Percentiles rank a stretch among this genome's conserved stretches.
Evolutionary conservation across 2,797 vertebrate species (phyloP).

Genomic region (Anabas testudineus): DNA sequence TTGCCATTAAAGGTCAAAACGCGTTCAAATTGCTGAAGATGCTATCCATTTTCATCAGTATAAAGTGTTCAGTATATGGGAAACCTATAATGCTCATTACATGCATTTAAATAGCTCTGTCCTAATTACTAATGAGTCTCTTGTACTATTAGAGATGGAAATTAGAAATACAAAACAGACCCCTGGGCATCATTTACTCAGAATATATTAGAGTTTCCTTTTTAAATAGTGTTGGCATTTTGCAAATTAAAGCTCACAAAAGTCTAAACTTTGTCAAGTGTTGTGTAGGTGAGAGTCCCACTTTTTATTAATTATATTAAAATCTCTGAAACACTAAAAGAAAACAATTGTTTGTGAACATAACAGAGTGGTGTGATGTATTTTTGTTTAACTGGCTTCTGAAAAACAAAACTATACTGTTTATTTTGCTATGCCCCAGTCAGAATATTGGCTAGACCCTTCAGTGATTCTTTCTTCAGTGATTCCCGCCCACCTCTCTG

Average conservation of each 20-base stretch:
- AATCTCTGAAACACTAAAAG: constrained; percentile 34
- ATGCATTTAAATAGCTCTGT: constrained; percentile 78
- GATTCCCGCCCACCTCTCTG: constrained; percentile 87
- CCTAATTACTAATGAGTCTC: constrained; percentile 84
- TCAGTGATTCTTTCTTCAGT: constrained; percentile 83
- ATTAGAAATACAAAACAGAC: constrained; percentile 84
- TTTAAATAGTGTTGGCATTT: constrained; percentile 57
- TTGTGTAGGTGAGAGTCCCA: constrained; percentile 3
- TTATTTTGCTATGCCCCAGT: constrained; percentile 81
- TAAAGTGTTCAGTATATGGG: constrained; percentile 62
- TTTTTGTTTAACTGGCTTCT: constrained; percentile 69
- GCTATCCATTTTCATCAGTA: constrained; percentile 67
- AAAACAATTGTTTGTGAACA: constrained; percentile 64
- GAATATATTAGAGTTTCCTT: constrained; percentile 74
- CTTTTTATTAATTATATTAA: constrained; percentile 41
- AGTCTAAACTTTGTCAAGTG: constrained; percentile 49
- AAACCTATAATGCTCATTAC: constrained; percentile 81
- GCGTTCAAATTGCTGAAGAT: constrained; percentile 78
- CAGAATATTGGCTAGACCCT: constrained; percentile 84
- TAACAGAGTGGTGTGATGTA: constrained; percentile 62
- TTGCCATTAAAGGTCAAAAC: constrained; percentile 82
- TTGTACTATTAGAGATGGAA: constrained; percentile 86
- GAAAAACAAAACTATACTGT: constrained; percentile 79
- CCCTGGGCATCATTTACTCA: constrained; percentile 74
- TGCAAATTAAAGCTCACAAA: constrained; percentile 41